Percentiles rank a stretch among this genome's conserved stretches.
These are phyloP conservation scores for Lagopus muta DNA, from an alignment of 2,113 vertebrate species.

Conservation along the genomic window DNA sequence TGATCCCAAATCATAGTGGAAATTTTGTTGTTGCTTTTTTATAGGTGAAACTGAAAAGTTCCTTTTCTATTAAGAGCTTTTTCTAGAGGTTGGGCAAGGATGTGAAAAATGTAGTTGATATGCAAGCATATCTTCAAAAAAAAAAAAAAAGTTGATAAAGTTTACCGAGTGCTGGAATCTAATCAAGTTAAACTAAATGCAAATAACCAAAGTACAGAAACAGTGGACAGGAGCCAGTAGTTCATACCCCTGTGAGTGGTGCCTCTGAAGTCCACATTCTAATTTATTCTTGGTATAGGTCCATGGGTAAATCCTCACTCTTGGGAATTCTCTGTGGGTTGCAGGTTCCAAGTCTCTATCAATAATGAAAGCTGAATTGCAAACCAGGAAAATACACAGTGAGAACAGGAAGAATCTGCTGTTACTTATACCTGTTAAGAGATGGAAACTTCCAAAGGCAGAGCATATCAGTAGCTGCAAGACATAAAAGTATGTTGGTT, in stretches of 20 bases:
- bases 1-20: background rate
- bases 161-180: slow-evolving; percentile 14
- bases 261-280: background rate
- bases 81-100: background rate
- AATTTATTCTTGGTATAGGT: slow-evolving; percentile 33
- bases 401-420: background rate
- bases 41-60: background rate
- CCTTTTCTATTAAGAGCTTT: background rate
- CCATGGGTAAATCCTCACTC: background rate
- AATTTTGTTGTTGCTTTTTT: background rate
- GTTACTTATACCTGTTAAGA: background rate
- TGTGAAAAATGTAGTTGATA: slow-evolving; percentile 20
- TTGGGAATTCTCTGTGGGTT: background rate
- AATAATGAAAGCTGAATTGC: background rate
- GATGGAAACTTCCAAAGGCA: background rate
- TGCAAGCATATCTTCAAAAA: background rate
- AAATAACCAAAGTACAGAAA: slow-evolving; percentile 24
- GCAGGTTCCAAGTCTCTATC: background rate
- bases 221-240: background rate
- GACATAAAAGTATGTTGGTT: background rate
- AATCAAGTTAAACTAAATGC: slow-evolving; percentile 26
- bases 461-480: background rate
- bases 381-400: background rate
- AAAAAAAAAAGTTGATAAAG: background rate
- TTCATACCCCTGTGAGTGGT: slow-evolving; percentile 21